A percentile compares a stretch with the other conserved stretches of the same genome.
These are phyloP conservation scores for Polymixis flavicincta DNA, from an alignment of 2,888 invertebrate species.

Conservation along the genomic window DNA sequence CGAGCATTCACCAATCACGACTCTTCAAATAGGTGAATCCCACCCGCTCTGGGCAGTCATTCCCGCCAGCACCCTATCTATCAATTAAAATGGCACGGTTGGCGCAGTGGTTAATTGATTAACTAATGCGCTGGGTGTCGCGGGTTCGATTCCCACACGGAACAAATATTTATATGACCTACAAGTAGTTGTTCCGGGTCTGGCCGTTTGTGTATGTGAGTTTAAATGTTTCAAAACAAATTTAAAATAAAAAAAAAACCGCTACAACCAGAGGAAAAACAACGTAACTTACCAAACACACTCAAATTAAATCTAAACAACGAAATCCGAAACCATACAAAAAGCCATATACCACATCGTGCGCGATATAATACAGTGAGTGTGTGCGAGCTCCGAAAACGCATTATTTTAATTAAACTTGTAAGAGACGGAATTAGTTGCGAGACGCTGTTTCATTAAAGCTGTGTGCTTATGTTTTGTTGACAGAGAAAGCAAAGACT, in stretches of 20 bases:
- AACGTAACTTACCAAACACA: not conserved
- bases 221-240: too few relatives aligned
- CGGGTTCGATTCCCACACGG: too few relatives aligned
- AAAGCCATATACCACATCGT: slow-evolving; percentile 37
- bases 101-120: slow-evolving; percentile 4
- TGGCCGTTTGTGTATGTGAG: too few relatives aligned
- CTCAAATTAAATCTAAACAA: not conserved
- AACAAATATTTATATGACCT: too few relatives aligned
- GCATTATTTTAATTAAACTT: slow-evolving; percentile 74
- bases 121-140: too few relatives aligned
- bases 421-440: slow-evolving; percentile 60
- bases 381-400: slow-evolving; percentile 61
- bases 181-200: too few relatives aligned
- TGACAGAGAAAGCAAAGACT: slow-evolving; percentile 23
- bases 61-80: not conserved
- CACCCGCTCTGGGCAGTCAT: not conserved
- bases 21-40: not conserved
- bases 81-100: not conserved
- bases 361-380: slow-evolving; percentile 53
- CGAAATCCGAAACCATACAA: not conserved
- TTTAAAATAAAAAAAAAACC: too few relatives aligned
- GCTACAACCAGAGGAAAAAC: not conserved
- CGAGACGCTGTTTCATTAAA: slow-evolving; percentile 52
- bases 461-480: slow-evolving; percentile 49
- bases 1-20: too few relatives aligned